Evolutionary conservation across 2,888 invertebrate genomes (phyloP).

Genomic region (Strigamia crassipes): DNA sequence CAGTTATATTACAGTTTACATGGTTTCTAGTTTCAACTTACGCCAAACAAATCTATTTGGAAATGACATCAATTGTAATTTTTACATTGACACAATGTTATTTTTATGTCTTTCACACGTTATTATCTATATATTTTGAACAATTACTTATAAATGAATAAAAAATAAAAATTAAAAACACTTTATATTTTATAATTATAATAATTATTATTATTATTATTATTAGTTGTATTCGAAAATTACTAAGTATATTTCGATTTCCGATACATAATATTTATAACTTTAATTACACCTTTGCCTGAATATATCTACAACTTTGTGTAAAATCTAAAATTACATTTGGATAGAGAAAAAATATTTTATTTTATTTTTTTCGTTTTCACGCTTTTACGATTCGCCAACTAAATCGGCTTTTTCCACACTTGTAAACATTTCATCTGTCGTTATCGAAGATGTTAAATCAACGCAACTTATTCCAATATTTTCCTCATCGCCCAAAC

Average conservation of each 20-base stretch:
- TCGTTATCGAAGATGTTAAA: neutral
- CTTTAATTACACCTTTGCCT: neutral
- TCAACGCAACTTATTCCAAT: neutral
- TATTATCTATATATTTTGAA: neutral
- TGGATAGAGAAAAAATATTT: neutral
- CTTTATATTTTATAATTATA: too few relatives aligned
- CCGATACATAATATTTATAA: too few relatives aligned
- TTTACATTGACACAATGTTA: neutral
- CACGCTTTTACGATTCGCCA: neutral
- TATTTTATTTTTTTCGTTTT: neutral
- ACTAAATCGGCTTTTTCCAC: neutral
- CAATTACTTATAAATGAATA: neutral
- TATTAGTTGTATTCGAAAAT: neutral
- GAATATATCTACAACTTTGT: neutral
- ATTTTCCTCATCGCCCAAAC: neutral
- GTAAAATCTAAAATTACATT: neutral
- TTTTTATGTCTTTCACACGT: neutral
- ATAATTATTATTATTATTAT: too few relatives aligned
- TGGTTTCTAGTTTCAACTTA: neutral
- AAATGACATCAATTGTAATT: neutral
- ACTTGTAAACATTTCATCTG: slow-evolving; percentile 1
- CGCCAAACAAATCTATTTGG: neutral
- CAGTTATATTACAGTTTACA: neutral
- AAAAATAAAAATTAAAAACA: too few relatives aligned
- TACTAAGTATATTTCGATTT: neutral